Evolutionary conservation across 2,113 vertebrate genomes (phyloP).

Genomic region (Sciurus niger): DNA sequence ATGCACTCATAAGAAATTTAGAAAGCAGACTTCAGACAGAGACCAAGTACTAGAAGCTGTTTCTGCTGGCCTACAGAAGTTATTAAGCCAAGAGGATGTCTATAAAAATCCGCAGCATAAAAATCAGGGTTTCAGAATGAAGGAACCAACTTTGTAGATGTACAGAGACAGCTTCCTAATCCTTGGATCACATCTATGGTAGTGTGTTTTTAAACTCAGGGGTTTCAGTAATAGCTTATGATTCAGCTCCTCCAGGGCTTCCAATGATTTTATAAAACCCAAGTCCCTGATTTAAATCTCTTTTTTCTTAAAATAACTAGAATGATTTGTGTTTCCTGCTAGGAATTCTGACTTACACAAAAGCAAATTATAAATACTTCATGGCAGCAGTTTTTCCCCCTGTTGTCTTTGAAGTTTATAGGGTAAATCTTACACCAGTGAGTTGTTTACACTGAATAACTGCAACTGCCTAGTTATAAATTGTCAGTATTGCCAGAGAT

Average conservation of each 20-base stretch:
- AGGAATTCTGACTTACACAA: slow-evolving; percentile 70
- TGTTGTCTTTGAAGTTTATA: slow-evolving; percentile 64
- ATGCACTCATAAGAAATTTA: slow-evolving; percentile 40
- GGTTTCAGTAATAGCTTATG: background rate
- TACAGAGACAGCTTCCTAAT: background rate
- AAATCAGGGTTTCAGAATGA: slow-evolving; percentile 26
- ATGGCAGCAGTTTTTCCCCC: slow-evolving; percentile 31
- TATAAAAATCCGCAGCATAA: background rate
- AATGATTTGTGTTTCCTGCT: slow-evolving; percentile 76
- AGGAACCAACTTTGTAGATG: background rate
- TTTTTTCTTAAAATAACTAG: slow-evolving; percentile 66
- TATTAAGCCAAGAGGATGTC: background rate
- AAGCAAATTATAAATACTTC: slow-evolving; percentile 71
- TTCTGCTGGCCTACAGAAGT: background rate
- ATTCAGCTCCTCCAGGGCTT: slow-evolving; percentile 31
- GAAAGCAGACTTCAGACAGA: slow-evolving; percentile 26
- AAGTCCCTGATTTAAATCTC: slow-evolving; percentile 56
- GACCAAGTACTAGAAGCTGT: background rate
- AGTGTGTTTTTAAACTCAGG: background rate
- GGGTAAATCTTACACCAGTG: slow-evolving; percentile 74
- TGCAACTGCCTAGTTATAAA: slow-evolving; percentile 72
- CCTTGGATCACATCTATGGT: background rate
- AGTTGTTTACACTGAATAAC: slow-evolving; percentile 76
- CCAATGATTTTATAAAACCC: slow-evolving; percentile 26
- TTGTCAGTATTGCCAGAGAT: slow-evolving; percentile 66